phyloP scores from a whole-genome alignment of 2,888 invertebrate genomes.

The Elysia crispata region DNA sequence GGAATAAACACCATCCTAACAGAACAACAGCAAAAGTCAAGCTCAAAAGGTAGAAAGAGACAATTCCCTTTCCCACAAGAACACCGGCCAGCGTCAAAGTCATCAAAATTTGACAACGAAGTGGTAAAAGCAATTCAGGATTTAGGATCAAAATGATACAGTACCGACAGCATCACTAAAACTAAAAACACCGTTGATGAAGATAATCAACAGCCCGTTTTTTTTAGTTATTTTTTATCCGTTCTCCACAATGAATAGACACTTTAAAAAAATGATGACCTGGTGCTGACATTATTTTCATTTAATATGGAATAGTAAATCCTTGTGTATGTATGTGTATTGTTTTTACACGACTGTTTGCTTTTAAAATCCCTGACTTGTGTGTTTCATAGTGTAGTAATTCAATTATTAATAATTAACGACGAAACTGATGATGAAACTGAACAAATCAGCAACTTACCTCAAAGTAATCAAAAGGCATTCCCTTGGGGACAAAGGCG shows the following conservation, averaged over 20 bases:
- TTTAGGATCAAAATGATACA: background rate
- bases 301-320: background rate
- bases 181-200: no score
- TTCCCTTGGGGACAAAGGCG: no score
- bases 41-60: background rate
- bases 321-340: background rate
- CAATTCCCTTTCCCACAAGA: no score
- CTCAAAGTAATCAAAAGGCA: no score
- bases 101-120: background rate
- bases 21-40: background rate
- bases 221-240: background rate
- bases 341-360: no score
- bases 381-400: background rate
- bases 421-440: background rate
- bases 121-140: background rate
- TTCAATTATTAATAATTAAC: slow-evolving; percentile 1
- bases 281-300: background rate
- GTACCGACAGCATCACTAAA: no score
- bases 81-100: background rate
- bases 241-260: no score
- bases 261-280: no score
- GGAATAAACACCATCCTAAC: background rate
- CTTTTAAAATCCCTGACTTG: slow-evolving; percentile 2
- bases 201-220: background rate
- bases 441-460: no score